A percentile compares a stretch with the other conserved stretches of the same genome.
These are phyloP conservation scores for Edolisoma coerulescens DNA, from an alignment of 2,113 vertebrate species.

Conservation along the genomic window DNA sequence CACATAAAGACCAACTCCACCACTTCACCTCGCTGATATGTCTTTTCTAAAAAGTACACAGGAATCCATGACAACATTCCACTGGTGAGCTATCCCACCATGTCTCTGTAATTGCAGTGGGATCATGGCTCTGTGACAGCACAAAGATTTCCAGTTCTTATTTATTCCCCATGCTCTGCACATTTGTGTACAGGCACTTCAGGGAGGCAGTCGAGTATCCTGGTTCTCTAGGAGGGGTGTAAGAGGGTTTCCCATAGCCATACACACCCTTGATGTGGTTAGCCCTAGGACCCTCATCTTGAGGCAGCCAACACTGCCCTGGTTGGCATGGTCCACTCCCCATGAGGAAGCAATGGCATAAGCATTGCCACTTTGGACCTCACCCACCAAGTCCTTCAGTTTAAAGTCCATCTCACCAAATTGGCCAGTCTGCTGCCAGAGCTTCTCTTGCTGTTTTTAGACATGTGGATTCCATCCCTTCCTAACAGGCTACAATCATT, in stretches of 20 bases:
- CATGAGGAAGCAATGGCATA: background rate
- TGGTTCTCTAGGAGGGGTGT: background rate
- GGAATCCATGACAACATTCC: background rate
- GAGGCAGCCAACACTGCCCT: background rate
- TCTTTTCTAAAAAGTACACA: background rate
- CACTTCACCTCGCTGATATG: background rate
- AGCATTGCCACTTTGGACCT: background rate
- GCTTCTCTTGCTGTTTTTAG: background rate
- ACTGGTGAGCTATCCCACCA: background rate
- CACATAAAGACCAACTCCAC: background rate
- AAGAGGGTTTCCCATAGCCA: background rate
- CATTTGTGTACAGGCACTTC: background rate
- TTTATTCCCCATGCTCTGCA: background rate
- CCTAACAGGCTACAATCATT: background rate
- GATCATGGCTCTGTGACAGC: background rate
- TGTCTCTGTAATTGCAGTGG: background rate
- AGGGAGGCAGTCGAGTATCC: background rate
- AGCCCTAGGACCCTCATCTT: background rate
- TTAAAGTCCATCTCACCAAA: background rate
- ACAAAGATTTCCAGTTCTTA: background rate
- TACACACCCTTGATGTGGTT: background rate
- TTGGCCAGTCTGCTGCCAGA: background rate
- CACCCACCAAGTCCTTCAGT: background rate
- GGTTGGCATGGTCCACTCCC: background rate
- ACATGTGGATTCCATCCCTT: background rate